Conservation (phyloP, 2,113 vertebrate species). For the Ascaphus truei region DNA sequence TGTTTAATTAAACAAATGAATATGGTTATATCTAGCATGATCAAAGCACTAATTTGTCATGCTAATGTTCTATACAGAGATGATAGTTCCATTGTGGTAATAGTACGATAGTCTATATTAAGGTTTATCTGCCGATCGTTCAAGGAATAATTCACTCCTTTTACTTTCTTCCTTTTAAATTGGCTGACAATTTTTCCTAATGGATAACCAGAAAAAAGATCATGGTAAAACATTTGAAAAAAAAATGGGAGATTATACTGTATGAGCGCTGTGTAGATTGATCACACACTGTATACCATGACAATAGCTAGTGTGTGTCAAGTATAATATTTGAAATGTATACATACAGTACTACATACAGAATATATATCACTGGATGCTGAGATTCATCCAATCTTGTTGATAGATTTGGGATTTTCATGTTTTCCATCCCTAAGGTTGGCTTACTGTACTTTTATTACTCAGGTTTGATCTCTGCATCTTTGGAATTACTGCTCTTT, state of each 20-base stretch:
- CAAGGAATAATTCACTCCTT: constrained; percentile 44
- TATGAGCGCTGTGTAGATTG: no score
- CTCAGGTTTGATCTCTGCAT: no score
- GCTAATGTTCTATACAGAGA: constrained; percentile 67
- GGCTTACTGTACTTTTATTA: no score
- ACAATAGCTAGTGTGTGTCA: no score
- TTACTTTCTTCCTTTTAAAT: constrained; percentile 55
- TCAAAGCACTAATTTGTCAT: constrained; percentile 83
- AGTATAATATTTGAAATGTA: no score
- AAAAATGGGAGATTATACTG: constrained; percentile 39
- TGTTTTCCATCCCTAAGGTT: no score
- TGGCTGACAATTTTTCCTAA: constrained; percentile 42
- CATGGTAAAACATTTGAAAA: constrained; percentile 44
- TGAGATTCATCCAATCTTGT: no score
- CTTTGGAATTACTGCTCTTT: no score
- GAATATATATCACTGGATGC: no score
- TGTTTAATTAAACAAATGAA: constrained; percentile 97
- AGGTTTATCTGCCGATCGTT: constrained; percentile 48
- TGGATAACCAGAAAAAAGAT: constrained; percentile 23
- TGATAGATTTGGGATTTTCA: no score
- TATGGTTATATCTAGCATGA: constrained; percentile 70
- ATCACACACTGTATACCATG: no score
- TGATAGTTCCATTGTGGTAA: constrained; percentile 67
- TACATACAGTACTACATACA: no score
- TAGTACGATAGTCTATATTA: constrained; percentile 43